These are phyloP conservation scores for Eledone cirrhosa DNA, from an alignment of 2,888 invertebrate species.

Conservation along the genomic window DNA sequence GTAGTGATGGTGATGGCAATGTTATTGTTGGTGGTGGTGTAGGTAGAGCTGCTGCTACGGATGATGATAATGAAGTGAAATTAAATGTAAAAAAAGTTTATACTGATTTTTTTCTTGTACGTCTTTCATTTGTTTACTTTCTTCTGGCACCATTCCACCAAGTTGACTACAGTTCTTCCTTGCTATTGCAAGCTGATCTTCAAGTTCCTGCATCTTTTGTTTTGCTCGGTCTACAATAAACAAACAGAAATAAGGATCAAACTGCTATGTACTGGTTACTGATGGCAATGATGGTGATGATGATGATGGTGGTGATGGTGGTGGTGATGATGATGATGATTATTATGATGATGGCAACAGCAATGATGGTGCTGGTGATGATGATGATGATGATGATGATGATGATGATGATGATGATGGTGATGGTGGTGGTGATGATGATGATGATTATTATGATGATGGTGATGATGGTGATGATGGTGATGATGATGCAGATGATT, in stretches of 20 bases:
- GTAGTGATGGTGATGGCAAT: no score
- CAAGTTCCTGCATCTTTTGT: conserved; percentile 63
- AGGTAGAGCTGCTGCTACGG: no score
- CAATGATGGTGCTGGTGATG: background rate
- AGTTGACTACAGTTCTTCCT: conserved; percentile 65
- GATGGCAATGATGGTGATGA: conserved; percentile 19
- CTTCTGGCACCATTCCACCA: conserved; percentile 64
- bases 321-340: no score
- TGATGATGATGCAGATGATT: no score
- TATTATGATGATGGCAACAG: conserved; percentile 19
- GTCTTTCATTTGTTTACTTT: conserved; percentile 53
- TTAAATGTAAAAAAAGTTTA: background rate
- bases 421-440: conserved; percentile 25
- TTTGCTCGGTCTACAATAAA: conserved; percentile 59
- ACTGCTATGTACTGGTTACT: no score
- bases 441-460: no score
- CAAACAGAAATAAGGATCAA: no score
- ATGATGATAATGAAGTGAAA: no score
- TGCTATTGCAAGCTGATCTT: conserved; percentile 62
- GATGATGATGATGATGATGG: conserved; percentile 27
- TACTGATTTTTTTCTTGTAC: conserved; percentile 61
- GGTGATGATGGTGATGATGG: no score
- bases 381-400: conserved; percentile 32
- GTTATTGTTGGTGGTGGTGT: no score
- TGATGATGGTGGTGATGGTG: background rate